Conservation (phyloP, 2,888 invertebrate species). For the Agelastica alni region DNA sequence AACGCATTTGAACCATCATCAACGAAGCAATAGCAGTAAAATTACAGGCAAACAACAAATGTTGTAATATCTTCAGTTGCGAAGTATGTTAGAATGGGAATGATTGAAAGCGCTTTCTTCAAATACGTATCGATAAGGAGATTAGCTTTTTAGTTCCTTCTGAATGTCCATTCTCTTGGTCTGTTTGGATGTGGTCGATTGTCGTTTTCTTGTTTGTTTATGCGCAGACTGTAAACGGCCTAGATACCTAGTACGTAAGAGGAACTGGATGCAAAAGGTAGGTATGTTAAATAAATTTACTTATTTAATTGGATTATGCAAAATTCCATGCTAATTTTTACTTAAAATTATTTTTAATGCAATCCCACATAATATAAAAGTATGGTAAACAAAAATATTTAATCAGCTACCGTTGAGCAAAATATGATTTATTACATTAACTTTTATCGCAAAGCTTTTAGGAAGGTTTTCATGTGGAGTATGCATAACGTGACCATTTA, state of each 20-base stretch:
- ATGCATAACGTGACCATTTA: too few species aligned
- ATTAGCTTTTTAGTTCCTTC: slow-evolving; percentile 17
- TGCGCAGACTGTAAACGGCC: slow-evolving; percentile 1
- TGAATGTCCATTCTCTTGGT: slow-evolving; percentile 10
- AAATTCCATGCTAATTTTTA: too few species aligned
- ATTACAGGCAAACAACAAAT: background rate
- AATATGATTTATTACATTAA: too few species aligned
- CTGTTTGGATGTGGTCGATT: background rate
- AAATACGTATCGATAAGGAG: too few species aligned
- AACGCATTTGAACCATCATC: background rate
- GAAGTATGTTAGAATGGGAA: background rate
- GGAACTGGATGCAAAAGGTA: slow-evolving; percentile 1
- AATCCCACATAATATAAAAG: too few species aligned
- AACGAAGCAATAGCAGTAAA: background rate
- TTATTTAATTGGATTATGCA: too few species aligned
- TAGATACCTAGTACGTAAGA: slow-evolving; percentile 12
- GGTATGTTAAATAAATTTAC: background rate
- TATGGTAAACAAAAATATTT: too few species aligned
- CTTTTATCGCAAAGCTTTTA: too few species aligned
- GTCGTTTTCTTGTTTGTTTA: slow-evolving; percentile 2
- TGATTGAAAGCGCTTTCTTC: background rate
- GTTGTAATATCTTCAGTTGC: background rate
- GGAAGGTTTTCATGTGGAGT: too few species aligned
- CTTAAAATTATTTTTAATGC: too few species aligned
- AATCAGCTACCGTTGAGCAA: too few species aligned